Base-by-base conservation (phyloP, 2,797 vertebrate genomes). In the Sebastes iracundus region DNA sequence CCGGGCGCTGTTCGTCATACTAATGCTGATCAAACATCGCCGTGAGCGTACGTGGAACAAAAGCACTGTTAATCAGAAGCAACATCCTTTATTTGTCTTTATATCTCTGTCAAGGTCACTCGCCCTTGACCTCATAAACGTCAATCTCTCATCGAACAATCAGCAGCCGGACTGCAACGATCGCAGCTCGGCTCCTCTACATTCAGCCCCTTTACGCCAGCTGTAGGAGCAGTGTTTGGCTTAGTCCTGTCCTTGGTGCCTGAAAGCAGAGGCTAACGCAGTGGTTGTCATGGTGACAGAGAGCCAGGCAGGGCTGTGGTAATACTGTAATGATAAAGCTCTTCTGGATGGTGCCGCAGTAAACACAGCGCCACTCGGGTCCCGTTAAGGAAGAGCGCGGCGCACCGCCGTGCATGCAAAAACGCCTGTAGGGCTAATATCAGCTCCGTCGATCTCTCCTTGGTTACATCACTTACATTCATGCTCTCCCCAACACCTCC, bases 251-350 rank as follows among this genome's bases (percentile, higher is more conserved):
- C 94, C 94, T 95, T 95, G 94, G 93, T 92, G 93, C 93, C 93
- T 95, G 93, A 90, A 95, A 94, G 93, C 87, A 94, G 94, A 95
- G 94, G 93, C 94, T 93, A 94, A 95, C 91, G 92, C 94, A 93
- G 93, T 78, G 91, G 95, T 95, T 92, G 94, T 94, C 95, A 96
- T 96, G 94, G 96, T 90, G 93, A 96, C 92, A 91, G 92, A 83
- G 94, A 94, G 91, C 92, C 93, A 93, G 94, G 90, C 92, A 93
- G 92, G 86, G 93, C 90, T 92, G 92, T 92, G 90, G 94, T 95
- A 93, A 93, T 93, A 94, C 94, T 93, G 94, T 95, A 93, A 94
- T 94, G 93, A 94, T 94, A 88, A 92, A 94, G 92, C 94, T 93
- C 93, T 86, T 88, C 92, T 94, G 90, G 93, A 93, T 93, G 83